Evolutionary conservation across 1,140 invertebrate species (phyloP).

Genomic region (Drosophila burlai): DNA sequence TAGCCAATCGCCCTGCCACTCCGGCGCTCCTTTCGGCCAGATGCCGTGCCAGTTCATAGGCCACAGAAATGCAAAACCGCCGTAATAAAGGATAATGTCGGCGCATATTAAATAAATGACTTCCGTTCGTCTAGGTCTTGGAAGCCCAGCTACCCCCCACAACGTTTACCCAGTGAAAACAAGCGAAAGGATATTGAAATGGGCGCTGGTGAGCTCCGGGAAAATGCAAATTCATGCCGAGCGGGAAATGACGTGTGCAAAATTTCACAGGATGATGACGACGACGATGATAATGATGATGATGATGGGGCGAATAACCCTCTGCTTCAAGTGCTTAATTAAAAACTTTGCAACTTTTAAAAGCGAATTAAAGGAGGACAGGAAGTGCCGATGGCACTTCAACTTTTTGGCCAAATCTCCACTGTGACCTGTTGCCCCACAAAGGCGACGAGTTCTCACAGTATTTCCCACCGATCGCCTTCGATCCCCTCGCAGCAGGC

Average conservation of each 20-base stretch:
- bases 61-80: constrained; percentile 82
- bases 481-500: constrained; percentile 16
- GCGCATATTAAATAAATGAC: constrained; percentile 84
- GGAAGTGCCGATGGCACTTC: constrained; percentile 49
- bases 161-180: constrained; percentile 75
- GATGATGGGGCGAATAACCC: constrained; percentile 52
- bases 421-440: constrained; percentile 74
- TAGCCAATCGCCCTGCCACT: constrained; percentile 33
- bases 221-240: constrained; percentile 82
- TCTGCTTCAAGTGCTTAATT: constrained; percentile 64
- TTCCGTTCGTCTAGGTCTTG: constrained; percentile 72
- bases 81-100: constrained; percentile 83
- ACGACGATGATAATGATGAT: constrained; percentile 16
- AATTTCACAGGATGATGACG: constrained; percentile 73
- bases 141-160: constrained; percentile 31
- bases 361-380: constrained; percentile 66
- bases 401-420: constrained; percentile 35
- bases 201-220: constrained; percentile 45
- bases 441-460: constrained; percentile 66
- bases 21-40: constrained; percentile 8
- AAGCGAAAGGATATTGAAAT: constrained; percentile 84
- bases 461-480: constrained; percentile 25
- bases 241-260: constrained; percentile 81
- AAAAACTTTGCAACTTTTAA: constrained; percentile 74
- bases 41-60: constrained; percentile 76